A percentile compares a stretch with the other conserved stretches of the same genome.
Evolutionary conservation across 1,140 invertebrate genomes (phyloP).

Genomic region (Aphelenchoides besseyi): DNA sequence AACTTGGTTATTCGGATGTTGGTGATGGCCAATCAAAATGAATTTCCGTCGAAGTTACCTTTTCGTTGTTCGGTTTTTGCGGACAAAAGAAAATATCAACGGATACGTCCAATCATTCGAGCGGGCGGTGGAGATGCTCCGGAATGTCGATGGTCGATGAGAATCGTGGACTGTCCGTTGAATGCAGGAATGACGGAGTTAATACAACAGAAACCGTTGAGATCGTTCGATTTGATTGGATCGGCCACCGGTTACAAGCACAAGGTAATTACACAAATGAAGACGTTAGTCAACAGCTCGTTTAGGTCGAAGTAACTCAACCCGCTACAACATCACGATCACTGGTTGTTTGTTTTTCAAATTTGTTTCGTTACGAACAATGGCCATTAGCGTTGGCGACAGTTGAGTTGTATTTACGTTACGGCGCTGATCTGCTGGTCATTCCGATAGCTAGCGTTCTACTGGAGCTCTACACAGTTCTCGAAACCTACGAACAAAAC

Average conservation of each 20-base stretch:
- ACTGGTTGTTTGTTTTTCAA: constrained; percentile 39
- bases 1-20: neutral
- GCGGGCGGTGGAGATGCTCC: neutral
- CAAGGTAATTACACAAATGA: no score
- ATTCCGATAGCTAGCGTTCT: constrained; percentile 32
- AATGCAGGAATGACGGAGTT: neutral
- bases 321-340: constrained; percentile 4
- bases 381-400: constrained; percentile 36
- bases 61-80: neutral
- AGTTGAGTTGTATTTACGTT: constrained; percentile 39
- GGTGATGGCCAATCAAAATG: neutral
- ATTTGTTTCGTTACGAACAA: constrained; percentile 38
- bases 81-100: neutral
- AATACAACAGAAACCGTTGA: neutral
- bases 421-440: constrained; percentile 34
- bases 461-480: constrained; percentile 13
- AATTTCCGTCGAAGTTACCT: neutral
- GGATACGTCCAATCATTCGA: neutral
- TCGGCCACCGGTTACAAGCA: neutral
- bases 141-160: neutral
- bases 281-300: no score
- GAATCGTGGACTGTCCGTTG: neutral
- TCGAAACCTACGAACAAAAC: constrained; percentile 26
- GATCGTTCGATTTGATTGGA: neutral
- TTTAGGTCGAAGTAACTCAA: constrained; percentile 23